Conservation (phyloP, 2,888 invertebrate genomes). For the Dryobotodes eremita region DNA sequence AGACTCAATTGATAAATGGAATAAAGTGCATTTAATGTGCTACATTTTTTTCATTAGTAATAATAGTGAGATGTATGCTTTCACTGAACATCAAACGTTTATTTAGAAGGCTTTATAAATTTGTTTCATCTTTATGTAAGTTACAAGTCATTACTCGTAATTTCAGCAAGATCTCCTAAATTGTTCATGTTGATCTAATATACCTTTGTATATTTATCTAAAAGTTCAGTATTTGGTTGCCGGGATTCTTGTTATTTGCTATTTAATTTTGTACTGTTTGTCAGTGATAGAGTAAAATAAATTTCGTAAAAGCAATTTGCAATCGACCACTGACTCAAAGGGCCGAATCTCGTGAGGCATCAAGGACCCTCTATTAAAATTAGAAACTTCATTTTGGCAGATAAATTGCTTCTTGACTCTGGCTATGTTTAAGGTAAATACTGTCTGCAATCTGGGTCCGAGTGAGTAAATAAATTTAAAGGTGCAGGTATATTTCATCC, state of each 20-base stretch:
- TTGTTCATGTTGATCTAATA: slow-evolving; percentile 40
- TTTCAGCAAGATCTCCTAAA: slow-evolving; percentile 24
- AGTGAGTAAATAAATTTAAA: slow-evolving; percentile 81
- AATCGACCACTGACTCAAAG: slow-evolving; percentile 85
- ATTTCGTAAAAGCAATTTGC: slow-evolving; percentile 87
- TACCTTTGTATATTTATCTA: slow-evolving; percentile 36
- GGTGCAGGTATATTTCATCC: slow-evolving; percentile 59
- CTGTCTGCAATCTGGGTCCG: slow-evolving; percentile 82
- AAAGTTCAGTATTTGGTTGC: slow-evolving; percentile 32
- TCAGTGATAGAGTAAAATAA: slow-evolving; percentile 72
- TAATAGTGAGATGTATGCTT: not conserved
- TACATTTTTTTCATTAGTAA: slow-evolving; percentile 11
- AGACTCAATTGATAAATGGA: slow-evolving; percentile 18
- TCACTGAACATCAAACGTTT: not conserved
- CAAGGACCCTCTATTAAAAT: slow-evolving; percentile 86
- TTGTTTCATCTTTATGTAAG: not conserved
- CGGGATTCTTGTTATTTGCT: slow-evolving; percentile 51
- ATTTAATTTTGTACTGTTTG: slow-evolving; percentile 68
- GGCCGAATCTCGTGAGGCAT: slow-evolving; percentile 79
- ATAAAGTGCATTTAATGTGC: slow-evolving; percentile 24
- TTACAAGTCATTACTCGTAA: not conserved
- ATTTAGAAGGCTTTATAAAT: not conserved
- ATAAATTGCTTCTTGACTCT: slow-evolving; percentile 89
- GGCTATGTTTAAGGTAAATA: slow-evolving; percentile 86
- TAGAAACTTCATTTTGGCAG: slow-evolving; percentile 87